Evolutionary conservation across 1,140 invertebrate species (phyloP), one percentile per base, ranked within the genome.

Genomic region (Leptinotarsa texana): DNA sequence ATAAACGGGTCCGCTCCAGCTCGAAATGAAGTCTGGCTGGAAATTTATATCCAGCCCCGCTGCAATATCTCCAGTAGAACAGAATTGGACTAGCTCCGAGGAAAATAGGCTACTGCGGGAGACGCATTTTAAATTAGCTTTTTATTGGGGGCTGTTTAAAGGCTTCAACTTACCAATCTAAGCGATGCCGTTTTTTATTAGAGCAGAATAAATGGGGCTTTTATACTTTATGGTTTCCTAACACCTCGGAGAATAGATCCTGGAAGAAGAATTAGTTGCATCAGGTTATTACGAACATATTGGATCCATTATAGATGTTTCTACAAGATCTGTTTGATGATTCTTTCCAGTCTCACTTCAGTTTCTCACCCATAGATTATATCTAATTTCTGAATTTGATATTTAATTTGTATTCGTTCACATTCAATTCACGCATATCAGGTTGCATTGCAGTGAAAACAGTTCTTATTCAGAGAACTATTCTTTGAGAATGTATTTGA

Each of bases 1-100:
- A 85, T 85, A 85, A 85, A 85, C 84, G 84, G 82, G 83, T 81
- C 80, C 84, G 84, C 82, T 82, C 82, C 82, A 78, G 82, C 83
- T 81, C 84, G 84, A 85, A 85, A 85, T 85, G 84, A 85, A 85
- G 84, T 85, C 84, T 85, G 83, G 84, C 83, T 77, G 83, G 82
- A 84, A 84, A 85, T 85, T 85, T 84, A 84, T 84, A 79, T 77
- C 73, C 79, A 73, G 78, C 78, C 82, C 82, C 79, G 80, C 79
- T 83, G 84, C 84, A 85, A 85, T 85, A 85, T 85, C 84, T 85
- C 80, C 80, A 80, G 72, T 77, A 82, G 75, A 80, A 79, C 83
- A 83, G 83, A 84, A 84, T 84, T 84, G 83, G 83, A 83, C 83
- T 83, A 80, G 81, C 81, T 79, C 75, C 69, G 80, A 78, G 78